phyloP scores from a whole-genome alignment of 2,888 invertebrate genomes.

The Griposia aprilina region DNA sequence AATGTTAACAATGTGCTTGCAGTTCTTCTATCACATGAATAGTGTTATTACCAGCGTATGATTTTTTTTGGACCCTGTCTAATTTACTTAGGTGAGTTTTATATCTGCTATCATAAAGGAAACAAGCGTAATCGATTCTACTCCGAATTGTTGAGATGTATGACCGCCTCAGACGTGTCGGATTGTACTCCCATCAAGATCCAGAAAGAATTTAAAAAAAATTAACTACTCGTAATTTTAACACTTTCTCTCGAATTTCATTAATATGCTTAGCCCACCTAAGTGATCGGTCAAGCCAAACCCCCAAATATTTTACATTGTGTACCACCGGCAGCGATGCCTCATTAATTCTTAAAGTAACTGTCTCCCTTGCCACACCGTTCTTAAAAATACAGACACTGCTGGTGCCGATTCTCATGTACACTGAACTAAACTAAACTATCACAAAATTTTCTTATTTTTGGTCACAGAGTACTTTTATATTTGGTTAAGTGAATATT shows the following conservation, averaged over 20 bases:
- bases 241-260: neutral
- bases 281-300: conserved; percentile 6
- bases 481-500: too few species aligned
- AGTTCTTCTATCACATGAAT: neutral
- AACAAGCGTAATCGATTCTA: conserved; percentile 16
- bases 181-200: neutral
- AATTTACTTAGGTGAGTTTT: conserved; percentile 5
- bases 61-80: conserved; percentile 6
- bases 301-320: neutral
- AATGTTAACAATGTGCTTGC: neutral
- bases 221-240: neutral
- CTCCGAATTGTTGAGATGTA: conserved; percentile 5
- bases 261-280: conserved; percentile 4
- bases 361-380: neutral
- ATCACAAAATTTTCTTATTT: too few species aligned
- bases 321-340: neutral
- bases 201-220: neutral
- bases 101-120: neutral
- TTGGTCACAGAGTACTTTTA: too few species aligned
- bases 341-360: neutral
- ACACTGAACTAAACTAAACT: too few species aligned
- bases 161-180: neutral
- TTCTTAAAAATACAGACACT: conserved; percentile 7
- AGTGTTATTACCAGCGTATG: conserved; percentile 4
- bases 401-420: too few species aligned